Evolutionary conservation across 2,888 invertebrate species (phyloP).

Genomic region (Phymatocera aterrima): DNA sequence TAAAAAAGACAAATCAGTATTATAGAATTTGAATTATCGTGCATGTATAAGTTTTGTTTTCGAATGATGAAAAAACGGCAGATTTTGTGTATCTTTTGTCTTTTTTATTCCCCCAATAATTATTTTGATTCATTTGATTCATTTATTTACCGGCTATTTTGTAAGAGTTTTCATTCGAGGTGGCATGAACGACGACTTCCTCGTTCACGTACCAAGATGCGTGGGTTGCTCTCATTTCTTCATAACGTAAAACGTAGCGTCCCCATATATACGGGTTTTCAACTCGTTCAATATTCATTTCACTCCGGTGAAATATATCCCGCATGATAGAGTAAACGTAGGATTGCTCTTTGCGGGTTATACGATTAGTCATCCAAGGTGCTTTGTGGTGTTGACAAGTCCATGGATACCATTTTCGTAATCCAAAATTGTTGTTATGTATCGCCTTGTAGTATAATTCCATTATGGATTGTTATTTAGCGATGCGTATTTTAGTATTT

Average conservation of each 20-base stretch:
- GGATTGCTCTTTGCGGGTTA: not conserved
- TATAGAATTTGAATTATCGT: too few relatives aligned
- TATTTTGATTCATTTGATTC: not conserved
- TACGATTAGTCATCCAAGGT: not conserved
- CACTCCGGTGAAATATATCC: not conserved
- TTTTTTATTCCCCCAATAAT: too few relatives aligned
- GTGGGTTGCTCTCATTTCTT: not conserved
- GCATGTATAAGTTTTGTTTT: too few relatives aligned
- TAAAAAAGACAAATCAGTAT: too few relatives aligned
- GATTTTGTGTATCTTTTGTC: too few relatives aligned
- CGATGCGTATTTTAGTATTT: too few relatives aligned
- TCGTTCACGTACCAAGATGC: not conserved
- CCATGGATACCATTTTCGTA: not conserved
- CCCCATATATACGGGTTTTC: conserved; percentile 17
- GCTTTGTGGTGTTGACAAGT: not conserved
- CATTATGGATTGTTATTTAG: too few relatives aligned
- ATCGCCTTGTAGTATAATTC: not conserved
- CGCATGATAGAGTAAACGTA: not conserved
- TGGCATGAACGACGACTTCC: not conserved
- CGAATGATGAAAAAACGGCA: too few relatives aligned
- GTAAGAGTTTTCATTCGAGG: not conserved
- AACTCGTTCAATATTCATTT: not conserved
- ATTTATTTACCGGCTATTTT: not conserved
- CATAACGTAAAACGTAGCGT: not conserved
- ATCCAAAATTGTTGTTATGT: not conserved